Percentiles rank a stretch among this genome's conserved stretches.
phyloP scores from a whole-genome alignment of 1,140 invertebrate genomes.

The Caligus rogercresseyi region DNA sequence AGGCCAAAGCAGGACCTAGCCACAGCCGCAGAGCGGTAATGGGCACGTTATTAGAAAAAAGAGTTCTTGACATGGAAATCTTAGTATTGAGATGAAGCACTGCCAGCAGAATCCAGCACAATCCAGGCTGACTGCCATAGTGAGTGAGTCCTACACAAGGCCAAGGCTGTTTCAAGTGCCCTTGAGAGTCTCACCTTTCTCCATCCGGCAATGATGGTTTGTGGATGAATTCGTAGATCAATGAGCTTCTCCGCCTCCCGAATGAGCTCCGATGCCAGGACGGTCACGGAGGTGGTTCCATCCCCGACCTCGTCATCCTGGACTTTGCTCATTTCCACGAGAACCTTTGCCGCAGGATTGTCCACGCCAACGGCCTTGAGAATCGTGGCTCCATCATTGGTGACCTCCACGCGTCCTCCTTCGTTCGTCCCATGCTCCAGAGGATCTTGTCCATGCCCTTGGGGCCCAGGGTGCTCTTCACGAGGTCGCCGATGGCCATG shows the following conservation, averaged over 20 bases:
- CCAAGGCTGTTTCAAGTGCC: too few relatives aligned
- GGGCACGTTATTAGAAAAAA: too few relatives aligned
- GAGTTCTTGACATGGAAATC: too few relatives aligned
- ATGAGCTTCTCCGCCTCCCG: slow-evolving; percentile 88
- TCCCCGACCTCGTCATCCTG: slow-evolving; percentile 99
- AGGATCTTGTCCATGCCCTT: slow-evolving; percentile 99
- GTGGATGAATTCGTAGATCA: slow-evolving; percentile 87
- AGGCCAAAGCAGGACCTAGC: too few relatives aligned
- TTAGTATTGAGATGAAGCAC: too few relatives aligned
- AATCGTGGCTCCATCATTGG: slow-evolving; percentile 98
- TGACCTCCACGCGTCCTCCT: slow-evolving; percentile 50
- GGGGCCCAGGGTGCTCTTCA: slow-evolving; percentile 93
- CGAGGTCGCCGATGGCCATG: slow-evolving; percentile 92
- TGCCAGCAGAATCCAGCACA: too few relatives aligned
- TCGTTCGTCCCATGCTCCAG: slow-evolving; percentile 59
- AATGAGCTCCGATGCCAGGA: slow-evolving; percentile 83
- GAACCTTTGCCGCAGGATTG: slow-evolving; percentile 95
- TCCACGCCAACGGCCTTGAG: slow-evolving; percentile 90
- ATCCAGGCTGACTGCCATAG: too few relatives aligned
- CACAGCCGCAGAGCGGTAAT: too few relatives aligned
- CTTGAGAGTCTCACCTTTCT: too few relatives aligned
- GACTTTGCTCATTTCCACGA: slow-evolving; percentile 94
- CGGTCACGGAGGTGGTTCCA: slow-evolving; percentile 96
- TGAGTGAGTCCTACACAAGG: too few relatives aligned
- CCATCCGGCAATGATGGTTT: slow-evolving; percentile 93